Evolutionary conservation across 2,797 vertebrate species (phyloP).

Genomic region (Syndactyla subalaris): DNA sequence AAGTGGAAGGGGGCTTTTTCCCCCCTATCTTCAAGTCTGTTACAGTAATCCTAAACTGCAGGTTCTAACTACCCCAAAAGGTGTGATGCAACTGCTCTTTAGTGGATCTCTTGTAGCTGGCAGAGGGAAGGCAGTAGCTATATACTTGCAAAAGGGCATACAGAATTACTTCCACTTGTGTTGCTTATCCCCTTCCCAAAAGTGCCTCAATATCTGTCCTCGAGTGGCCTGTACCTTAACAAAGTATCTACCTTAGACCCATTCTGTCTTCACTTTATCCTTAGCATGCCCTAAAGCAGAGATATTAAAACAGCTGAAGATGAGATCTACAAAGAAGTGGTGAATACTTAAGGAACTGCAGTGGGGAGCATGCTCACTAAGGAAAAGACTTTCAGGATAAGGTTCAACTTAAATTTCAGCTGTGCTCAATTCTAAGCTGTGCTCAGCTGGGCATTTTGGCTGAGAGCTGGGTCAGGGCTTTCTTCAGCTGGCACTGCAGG

Average conservation of each 20-base stretch:
- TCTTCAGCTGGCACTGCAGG: not conserved
- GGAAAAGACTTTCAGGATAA: not conserved
- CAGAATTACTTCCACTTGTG: not conserved
- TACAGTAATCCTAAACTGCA: not conserved
- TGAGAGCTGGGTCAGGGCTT: not conserved
- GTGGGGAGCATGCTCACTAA: not conserved
- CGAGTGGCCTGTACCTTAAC: conserved; percentile 55
- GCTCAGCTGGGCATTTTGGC: not conserved
- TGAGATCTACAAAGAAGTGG: not conserved
- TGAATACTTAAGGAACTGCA: not conserved
- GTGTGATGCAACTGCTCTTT: not conserved
- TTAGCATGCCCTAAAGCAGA: not conserved
- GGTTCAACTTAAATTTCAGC: not conserved
- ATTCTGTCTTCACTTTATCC: not conserved
- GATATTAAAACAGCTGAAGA: not conserved
- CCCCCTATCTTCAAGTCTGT: not conserved
- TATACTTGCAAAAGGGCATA: not conserved
- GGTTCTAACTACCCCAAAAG: accelerated
- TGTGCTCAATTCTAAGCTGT: not conserved
- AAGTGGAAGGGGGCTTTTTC: not conserved
- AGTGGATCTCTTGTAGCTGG: not conserved
- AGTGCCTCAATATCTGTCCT: conserved; percentile 66
- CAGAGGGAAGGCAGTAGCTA: not conserved
- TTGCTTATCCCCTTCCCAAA: conserved; percentile 45
- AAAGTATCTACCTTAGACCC: conserved; percentile 34